Base-by-base conservation (phyloP, 2,797 vertebrate genomes). In the Dryobates pubescens region DNA sequence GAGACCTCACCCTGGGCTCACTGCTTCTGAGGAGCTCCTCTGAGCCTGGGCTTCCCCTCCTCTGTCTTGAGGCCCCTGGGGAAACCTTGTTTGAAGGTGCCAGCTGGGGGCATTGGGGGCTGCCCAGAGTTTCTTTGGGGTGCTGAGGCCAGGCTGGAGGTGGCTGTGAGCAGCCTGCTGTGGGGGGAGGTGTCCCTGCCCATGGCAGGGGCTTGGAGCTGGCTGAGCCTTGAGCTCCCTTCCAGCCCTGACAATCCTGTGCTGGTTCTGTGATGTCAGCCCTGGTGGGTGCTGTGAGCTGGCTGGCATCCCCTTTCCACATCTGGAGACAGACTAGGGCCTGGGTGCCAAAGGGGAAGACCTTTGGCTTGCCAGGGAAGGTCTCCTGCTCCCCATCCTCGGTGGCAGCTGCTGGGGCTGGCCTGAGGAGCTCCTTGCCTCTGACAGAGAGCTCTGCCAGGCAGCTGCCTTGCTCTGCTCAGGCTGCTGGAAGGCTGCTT, bases 361-460 rank as follows among this genome's bases (percentile, higher is more conserved):
- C 17, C 64, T 76, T 51, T 43, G 30, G 57, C 12, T 32, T 9
- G 9, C 0, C 0, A 43, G 59, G 65, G 47, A 18, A 30, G 4
- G 29, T 26, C 38, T 83, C 67, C 68, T 57, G 43, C 22, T 68
- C 11, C 11, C 56, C 1, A 1, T 45, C 47, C 38, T 82, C 49
- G 23, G 41, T 43, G 54, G 36, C 36, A 62, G 2, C 51, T 51
- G 72, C 24, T 12, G 47, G 45, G 47, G n/a, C 67, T 71, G 61
- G 41, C 27, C 10, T 62, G 58, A 65, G 63, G 69, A 53, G 47
- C 14, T 41, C 51, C 27, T 58, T 69, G 7, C 45, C 47, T 65
- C 68, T 49, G 67, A 83, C 34, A 29, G 83, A 83, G 88, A 93
- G 63, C 62, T 83, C 89, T 95, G 14, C 12, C 13, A 29, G 70